Percentiles rank a stretch among this genome's conserved stretches.
Evolutionary conservation across 2,797 vertebrate species (phyloP).

Genomic region (Halcyon badia): DNA sequence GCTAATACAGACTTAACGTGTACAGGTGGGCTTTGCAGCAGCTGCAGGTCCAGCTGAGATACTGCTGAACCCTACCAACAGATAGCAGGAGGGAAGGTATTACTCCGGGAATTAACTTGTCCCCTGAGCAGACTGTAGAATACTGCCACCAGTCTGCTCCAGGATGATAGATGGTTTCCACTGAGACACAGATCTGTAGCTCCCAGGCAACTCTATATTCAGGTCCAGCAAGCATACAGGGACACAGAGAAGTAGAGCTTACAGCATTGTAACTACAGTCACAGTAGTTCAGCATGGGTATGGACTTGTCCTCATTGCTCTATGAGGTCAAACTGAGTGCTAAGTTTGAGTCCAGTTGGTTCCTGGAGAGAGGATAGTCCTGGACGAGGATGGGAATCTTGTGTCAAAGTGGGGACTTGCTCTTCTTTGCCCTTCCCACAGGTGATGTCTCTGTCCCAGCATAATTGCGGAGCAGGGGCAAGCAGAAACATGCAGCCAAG

Average conservation of each 20-base stretch:
- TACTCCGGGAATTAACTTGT: background rate
- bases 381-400: background rate
- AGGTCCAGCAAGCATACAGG: background rate
- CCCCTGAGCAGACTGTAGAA: background rate
- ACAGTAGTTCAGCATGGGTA: background rate
- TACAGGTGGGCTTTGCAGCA: background rate
- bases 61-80: background rate
- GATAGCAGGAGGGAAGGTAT: background rate
- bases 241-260: background rate
- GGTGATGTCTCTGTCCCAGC: background rate
- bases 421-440: background rate
- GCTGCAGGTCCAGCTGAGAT: background rate
- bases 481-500: background rate
- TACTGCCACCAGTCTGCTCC: background rate
- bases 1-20: background rate
- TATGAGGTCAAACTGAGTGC: background rate
- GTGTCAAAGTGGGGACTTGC: background rate
- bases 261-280: background rate
- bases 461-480: background rate
- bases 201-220: background rate
- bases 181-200: background rate
- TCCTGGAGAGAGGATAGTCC: accelerated
- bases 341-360: background rate
- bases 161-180: background rate
- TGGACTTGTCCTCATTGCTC: background rate